Base-by-base conservation (phyloP, 2,797 vertebrate species). In the Galagoides demidoff region DNA sequence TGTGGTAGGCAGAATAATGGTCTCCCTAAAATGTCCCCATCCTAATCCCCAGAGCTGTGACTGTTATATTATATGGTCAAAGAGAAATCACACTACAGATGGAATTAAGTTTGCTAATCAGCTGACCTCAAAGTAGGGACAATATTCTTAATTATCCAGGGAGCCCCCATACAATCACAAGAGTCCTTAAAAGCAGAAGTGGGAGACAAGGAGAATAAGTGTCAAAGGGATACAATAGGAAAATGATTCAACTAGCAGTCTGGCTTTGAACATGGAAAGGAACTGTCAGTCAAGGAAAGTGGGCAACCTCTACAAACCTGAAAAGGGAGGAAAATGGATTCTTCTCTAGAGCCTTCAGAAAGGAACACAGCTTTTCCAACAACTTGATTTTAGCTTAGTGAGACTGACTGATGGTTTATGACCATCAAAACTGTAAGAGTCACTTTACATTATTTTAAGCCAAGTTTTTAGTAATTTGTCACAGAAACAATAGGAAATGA, bases 401-500 rank as follows among this genome's bases (percentile, higher is more conserved):
- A 79, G 45, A 34, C 22, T 12, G 7, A 68, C 39, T 94, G 71
- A 90, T 83, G 23, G 59, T 25, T 64, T 59, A 9, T 4, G 45
- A 4, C 43, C 12, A 64, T 73, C n/a, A n/a, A 61, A 79, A 71
- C 55, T 61, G 22, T 82, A 57, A 39, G 20, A 84, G 49, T 89
- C 91, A 52, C 34, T 93, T 84, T 92, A 20, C 7, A 82, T 90
- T 70, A 34, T 90, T 83, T 95, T 59, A 90, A 59, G 34, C 45
- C 83, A 92, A 73, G 4, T 45, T 92, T 71, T 31, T 87, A 34
- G 22, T 93, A 25, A 70, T 87, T 92, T 85, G 55, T 92, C 92
- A 95, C 4, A 37, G 92, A 78, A 95, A 59, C 88, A 96, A 85
- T 70, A 88, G 66, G 81, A 97, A 93, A 43, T 20, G 64, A 70